Evolutionary conservation across 2,113 vertebrate genomes (phyloP), one percentile per base, ranked within the genome.

Genomic region (Ranitomeya imitator): DNA sequence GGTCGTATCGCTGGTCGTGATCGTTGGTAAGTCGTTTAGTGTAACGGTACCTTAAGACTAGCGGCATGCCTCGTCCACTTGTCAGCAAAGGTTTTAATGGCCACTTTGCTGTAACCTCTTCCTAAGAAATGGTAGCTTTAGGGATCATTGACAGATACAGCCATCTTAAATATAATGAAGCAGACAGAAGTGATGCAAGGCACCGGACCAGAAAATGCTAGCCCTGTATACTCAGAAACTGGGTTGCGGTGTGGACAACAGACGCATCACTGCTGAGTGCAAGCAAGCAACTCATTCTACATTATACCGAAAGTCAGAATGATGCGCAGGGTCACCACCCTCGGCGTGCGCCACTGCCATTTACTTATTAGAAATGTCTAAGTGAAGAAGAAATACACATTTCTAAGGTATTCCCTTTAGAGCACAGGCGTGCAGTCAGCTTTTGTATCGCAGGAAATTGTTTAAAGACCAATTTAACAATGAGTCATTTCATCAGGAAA

Each of bases 381-480:
- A 21, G n/a, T 14, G 31, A 45, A 54, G 31, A 45, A 54, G 6
- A 26, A 71, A 71, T 23, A 31, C 23, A 51, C 80, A 23, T 57
- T n/a, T 19, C 45, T 67, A 37, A 26, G 21, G 73, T 37, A 71
- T 83, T 74, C 81, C 57, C 79, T 77, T 19, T 37, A 80, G 67
- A 59, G 51, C 59, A 54, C 59, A 52, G 55, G 12, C 71, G 16
- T 14, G 11, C 45, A 1, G 16, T 14, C 13, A 73, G 85, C 60
- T 60, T 81, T 71, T 81, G 79, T 87, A 31, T 74, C 51, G 7
- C 23, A 60, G 61, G 79, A 65, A 81, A 69, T 55, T 81, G 77
- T 81, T 86, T 79, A 86, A 86, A 57, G 59, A 23, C n/a, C 67
- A 69, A 71, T 88, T 74, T 76, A 87, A 21, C 69, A 84, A 78